Conservation (phyloP, 2,888 invertebrate species). For the Dinocampus coccinellae region DNA sequence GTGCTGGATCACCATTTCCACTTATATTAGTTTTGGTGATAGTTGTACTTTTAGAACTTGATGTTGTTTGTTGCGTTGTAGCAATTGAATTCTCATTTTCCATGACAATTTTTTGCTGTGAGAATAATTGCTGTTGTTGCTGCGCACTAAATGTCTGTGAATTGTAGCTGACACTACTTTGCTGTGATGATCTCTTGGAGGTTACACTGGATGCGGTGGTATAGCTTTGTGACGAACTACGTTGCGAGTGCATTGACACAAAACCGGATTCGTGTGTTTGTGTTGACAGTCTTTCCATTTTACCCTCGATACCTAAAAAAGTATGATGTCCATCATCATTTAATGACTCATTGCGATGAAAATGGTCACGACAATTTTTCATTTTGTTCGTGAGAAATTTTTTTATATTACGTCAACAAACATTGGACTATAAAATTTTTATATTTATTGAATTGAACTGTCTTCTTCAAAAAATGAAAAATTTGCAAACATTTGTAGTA, state of each 20-base stretch:
- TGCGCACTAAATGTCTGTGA: conserved; percentile 63
- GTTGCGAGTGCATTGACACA: conserved; percentile 75
- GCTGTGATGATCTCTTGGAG: conserved; percentile 76
- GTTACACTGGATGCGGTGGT: conserved; percentile 67
- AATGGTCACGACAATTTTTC: neutral
- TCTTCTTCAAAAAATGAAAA: neutral
- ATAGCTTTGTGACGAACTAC: conserved; percentile 75
- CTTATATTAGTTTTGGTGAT: conserved; percentile 56
- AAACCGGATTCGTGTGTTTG: conserved; percentile 74
- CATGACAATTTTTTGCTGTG: conserved; percentile 60
- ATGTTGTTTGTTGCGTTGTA: conserved; percentile 58
- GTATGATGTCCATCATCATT: neutral
- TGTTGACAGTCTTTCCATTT: conserved; percentile 67
- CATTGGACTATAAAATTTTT: conserved; percentile 28
- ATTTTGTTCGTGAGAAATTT: conserved; percentile 8
- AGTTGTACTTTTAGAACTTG: conserved; percentile 61
- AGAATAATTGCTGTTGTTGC: conserved; percentile 61
- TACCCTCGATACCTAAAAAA: conserved; percentile 62
- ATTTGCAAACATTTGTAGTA: neutral
- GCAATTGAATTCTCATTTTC: conserved; percentile 63
- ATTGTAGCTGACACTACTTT: conserved; percentile 71
- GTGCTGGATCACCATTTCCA: conserved; percentile 56
- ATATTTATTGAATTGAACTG: neutral
- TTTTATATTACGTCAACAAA: conserved; percentile 30
- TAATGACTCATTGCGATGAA: neutral